Base-by-base conservation (phyloP, 2,888 invertebrate genomes). In the Antheraea yamamai region DNA sequence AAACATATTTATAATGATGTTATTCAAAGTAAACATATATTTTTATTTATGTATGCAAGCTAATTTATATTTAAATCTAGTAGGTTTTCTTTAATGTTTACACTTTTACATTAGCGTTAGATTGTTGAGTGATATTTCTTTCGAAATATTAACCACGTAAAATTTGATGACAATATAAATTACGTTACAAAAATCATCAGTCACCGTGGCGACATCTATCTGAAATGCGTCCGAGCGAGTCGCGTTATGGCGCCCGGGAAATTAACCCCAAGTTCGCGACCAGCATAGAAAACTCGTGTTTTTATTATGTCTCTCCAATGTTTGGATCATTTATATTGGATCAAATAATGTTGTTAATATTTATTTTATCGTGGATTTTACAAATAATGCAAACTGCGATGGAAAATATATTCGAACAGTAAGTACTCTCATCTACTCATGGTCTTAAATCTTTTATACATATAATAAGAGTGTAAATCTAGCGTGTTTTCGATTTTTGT, bases 191-290 rank as follows among this genome's bases (percentile, higher is more conserved):
- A 79, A 76, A 77, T 74, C 75, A 78, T 73, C 80, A 82, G 81
- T 80, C 81, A 81, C 73, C 75, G 77, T 76, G 76, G 75, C 75
- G 79, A 80, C 88, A 89, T 91, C 84, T 81, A 85, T 91, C 87
- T 85, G 78, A 74, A 47, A 80, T 73, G 79, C 88, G 84, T 81
- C 85, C 86, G 84, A 85, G 87, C 88, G 64, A 66, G 26, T 30
- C 64, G 64, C 64, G 85, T 51, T 78, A 72, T 23, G 26, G 55
- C 77, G 77, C 64, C 76, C 79, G 82, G 88, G 88, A 88, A 88
- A 88, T 86, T 88, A 87, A 84, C 83, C 81, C 78, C 77, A 78
- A 78, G 79, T 86, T 79, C 87, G 85, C 80, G 85, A 52, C 77
- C 51, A 76, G 87, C 82, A 82, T 88, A 81, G 81, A 66, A 79